These are phyloP conservation scores for Gymnosoma rotundatum DNA, from an alignment of 2,888 invertebrate species.

Conservation along the genomic window DNA sequence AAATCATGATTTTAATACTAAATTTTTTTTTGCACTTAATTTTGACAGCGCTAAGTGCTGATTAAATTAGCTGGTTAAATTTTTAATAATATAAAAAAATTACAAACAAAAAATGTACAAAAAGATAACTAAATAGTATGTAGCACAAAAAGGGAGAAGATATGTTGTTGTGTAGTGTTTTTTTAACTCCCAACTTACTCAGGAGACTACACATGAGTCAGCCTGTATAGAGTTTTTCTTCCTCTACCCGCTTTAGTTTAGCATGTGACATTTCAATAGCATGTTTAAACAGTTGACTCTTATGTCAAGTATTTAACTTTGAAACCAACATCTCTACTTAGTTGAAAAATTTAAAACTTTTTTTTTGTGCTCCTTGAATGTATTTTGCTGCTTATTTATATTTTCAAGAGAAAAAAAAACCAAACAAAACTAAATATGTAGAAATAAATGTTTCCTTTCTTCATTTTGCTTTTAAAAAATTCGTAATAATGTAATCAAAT, in stretches of 20 bases:
- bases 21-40: no score
- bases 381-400: background rate
- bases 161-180: background rate
- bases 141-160: background rate
- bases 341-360: background rate
- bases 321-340: background rate
- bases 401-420: background rate
- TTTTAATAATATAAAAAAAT: background rate
- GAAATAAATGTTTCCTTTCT: background rate
- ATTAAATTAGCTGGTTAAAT: background rate
- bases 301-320: background rate
- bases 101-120: background rate
- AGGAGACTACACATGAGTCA: constrained; percentile 11
- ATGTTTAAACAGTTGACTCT: constrained; percentile 39
- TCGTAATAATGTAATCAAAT: background rate
- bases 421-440: background rate
- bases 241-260: background rate
- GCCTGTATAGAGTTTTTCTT: background rate
- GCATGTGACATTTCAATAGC: constrained; percentile 34
- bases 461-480: background rate
- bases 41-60: no score
- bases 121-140: constrained; percentile 2
- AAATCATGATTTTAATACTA: no score
- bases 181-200: background rate
- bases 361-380: background rate